A percentile compares a stretch with the other conserved stretches of the same genome.
Conservation (phyloP, 2,888 invertebrate genomes). For the Lasioglossum zephyrum region DNA sequence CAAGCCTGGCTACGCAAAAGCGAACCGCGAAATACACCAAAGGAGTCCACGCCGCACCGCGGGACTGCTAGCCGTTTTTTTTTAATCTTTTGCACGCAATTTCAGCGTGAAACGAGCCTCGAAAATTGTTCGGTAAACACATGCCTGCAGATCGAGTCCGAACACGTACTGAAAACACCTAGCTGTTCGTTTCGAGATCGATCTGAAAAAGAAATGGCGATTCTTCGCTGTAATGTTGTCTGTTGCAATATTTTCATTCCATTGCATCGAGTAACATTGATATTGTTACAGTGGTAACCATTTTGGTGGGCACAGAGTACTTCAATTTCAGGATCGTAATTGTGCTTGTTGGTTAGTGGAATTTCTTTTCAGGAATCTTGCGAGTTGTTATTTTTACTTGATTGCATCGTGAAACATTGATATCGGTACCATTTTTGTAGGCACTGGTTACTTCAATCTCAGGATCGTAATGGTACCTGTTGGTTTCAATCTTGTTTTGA, state of each 20-base stretch:
- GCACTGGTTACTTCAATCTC: too few relatives aligned
- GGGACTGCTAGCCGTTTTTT: not conserved
- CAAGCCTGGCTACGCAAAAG: conserved; percentile 38
- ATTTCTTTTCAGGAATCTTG: not conserved
- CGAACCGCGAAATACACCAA: conserved; percentile 31
- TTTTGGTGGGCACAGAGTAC: not conserved
- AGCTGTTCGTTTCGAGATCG: not conserved
- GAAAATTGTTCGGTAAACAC: conserved; percentile 5
- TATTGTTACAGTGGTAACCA: not conserved
- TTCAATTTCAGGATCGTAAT: not conserved
- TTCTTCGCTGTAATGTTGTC: not conserved
- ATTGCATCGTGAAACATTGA: too few relatives aligned
- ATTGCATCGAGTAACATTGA: not conserved
- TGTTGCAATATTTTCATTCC: not conserved
- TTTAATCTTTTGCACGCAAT: not conserved
- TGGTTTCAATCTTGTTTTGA: too few relatives aligned
- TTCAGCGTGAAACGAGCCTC: not conserved
- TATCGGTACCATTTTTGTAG: too few relatives aligned
- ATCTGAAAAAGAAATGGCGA: not conserved
- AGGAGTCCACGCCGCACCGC: not conserved
- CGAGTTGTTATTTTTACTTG: too few relatives aligned
- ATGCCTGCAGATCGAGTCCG: not conserved
- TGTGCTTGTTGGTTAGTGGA: not conserved
- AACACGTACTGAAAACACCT: not conserved
- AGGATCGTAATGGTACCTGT: too few relatives aligned